Evolutionary conservation across 2,888 invertebrate genomes (phyloP), one percentile per base, ranked within the genome.

Genomic region (Cheilosia pagana): DNA sequence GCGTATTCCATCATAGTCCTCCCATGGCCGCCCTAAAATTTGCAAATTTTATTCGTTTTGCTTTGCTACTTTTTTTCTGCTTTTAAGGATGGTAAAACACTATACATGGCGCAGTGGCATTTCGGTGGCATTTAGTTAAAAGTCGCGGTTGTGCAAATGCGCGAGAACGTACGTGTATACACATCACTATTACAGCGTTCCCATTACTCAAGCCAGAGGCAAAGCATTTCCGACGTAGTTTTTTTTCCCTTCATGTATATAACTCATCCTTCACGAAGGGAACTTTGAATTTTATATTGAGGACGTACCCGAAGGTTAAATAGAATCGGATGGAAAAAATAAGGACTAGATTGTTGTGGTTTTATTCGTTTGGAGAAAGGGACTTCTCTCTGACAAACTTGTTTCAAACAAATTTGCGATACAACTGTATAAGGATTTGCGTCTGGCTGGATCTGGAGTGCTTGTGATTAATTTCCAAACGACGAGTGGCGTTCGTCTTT

Each of bases 231-330:
- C 59, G 65, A 62, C 71, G 67, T 41, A 48, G 48, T 53, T 65
- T 65, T 39, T 74, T 14, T 50, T 4, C 14, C 1, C 21, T 43
- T 35, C 35, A 35, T 12, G 12, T 35, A 35, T 10, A 60, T 19
- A 60, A 52, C 21, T 63, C 63, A 63, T 77, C 63, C 62, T 74
- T 78, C 78, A 63, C 74, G 45, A 62, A 52, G 57, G 52, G 43
- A 68, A 68, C 68, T 83, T 83, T 83, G 74, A 83, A 83, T 83
- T 83, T 83, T 74, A 70, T 79, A 79, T 79, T 83, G 74, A 79
- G 78, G 68, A 83, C 78, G 59, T 83, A 74, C 83, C 83, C 78
- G 83, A 83, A 83, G 83, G 83, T 79, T 79, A 83, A 79, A 83
- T 70, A 59, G 59, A 71, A 79, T 59, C 79, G 78, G 52, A 21